Base-by-base conservation (phyloP, 2,113 vertebrate genomes). In the Cebus imitator region DNA sequence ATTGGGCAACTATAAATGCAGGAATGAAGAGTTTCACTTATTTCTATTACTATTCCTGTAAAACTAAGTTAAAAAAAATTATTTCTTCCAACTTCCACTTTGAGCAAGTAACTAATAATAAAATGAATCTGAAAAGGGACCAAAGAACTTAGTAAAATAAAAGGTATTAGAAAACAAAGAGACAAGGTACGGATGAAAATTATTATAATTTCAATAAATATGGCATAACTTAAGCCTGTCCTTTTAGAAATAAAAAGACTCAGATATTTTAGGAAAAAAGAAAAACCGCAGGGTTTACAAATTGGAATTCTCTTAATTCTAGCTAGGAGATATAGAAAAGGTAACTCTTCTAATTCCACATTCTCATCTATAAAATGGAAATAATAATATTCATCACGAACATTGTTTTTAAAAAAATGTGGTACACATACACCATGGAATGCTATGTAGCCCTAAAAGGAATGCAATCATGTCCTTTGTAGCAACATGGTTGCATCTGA, bases 1-100 rank as follows among this genome's bases (percentile, higher is more conserved):
- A 40, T 97, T 96, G 98, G 91, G 87, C 96, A 97, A 91, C 96
- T 84, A 94, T 97, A 98, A 98, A 98, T 87, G 97, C 72, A 93
- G 45, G 91, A 96, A 98, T 86, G 40, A 89, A 97, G 91, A 94
- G 64, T 20, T 90, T 97, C 55, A 91, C 94, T 96, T 92, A 75
- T 97, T 45, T 70, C 23, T 78, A 80, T 76, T 90, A 96, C 91
- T 96, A 93, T 85, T 79, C 83, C 61, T 96, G 55, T 94, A 68
- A 76, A 98, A 96, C 32, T 93, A 73, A 52, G 95, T 96, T 97
- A 96, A 91, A 85, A 75, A 98, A 98, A 98, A 90, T 43, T 90
- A 98, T 98, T 96, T 98, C 76, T 91, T 97, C 76, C 73, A 95
- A 84, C 64, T 96, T 96, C 95, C 35, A 97, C 40, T 98, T 72